Conservation (phyloP, 2,113 vertebrate species). For the Lycaon pictus region DNA sequence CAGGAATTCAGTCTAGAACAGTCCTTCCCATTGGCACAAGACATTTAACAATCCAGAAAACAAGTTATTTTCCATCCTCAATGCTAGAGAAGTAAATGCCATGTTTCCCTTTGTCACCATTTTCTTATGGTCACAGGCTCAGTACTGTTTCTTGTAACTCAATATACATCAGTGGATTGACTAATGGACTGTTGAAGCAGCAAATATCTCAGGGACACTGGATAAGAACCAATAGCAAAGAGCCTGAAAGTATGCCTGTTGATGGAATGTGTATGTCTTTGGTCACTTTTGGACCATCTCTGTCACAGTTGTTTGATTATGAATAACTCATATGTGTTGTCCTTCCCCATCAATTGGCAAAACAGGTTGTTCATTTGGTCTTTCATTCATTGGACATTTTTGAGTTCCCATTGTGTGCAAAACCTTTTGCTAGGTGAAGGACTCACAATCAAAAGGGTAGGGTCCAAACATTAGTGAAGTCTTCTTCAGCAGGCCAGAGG, state of each 20-base stretch:
- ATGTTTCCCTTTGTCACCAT: background rate
- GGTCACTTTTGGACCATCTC: background rate
- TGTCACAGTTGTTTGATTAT: background rate
- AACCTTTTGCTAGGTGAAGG: background rate
- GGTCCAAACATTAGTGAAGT: background rate
- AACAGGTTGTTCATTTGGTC: background rate
- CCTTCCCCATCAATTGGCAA: background rate
- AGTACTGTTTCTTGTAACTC: conserved; percentile 11
- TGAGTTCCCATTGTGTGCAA: background rate
- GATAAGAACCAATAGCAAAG: background rate
- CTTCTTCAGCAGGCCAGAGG: background rate
- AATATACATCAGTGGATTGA: background rate
- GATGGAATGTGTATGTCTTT: background rate
- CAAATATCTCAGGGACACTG: conserved; percentile 3
- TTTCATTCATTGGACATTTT: background rate
- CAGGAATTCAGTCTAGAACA: conserved; percentile 58
- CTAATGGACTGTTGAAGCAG: conserved; percentile 18
- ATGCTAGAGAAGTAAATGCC: conserved; percentile 34
- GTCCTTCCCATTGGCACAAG: conserved; percentile 11
- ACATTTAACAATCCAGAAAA: conserved; percentile 56
- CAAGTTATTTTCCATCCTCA: conserved; percentile 2
- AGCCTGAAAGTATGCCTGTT: background rate
- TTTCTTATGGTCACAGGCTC: conserved; percentile 9
- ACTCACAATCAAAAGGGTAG: background rate
- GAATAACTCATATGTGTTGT: background rate